A percentile compares a stretch with the other conserved stretches of the same genome.
These are phyloP conservation scores for Epirrhoe alternata DNA, from an alignment of 2,888 invertebrate genomes.

Conservation along the genomic window DNA sequence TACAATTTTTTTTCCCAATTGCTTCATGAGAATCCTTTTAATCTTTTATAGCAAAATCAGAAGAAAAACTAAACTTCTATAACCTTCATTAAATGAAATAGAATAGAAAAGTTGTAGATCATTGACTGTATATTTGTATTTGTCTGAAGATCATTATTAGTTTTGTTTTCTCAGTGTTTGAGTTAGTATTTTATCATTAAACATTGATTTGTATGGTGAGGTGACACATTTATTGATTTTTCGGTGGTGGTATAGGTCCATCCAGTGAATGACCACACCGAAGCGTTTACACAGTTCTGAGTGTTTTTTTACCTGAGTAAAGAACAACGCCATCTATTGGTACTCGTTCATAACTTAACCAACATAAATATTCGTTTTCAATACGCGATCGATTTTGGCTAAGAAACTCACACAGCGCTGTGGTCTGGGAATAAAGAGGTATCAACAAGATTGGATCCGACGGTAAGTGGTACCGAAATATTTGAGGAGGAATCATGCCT, in stretches of 20 bases:
- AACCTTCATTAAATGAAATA: not conserved
- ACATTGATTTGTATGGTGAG: not conserved
- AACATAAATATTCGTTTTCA: too few relatives aligned
- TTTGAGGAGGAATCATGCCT: conserved; percentile 27
- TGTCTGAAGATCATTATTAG: conserved; percentile 1
- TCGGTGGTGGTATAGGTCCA: too few relatives aligned
- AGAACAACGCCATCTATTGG: not conserved
- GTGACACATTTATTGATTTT: too few relatives aligned
- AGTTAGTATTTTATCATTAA: not conserved
- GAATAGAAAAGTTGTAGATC: not conserved
- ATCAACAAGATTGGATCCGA: not conserved
- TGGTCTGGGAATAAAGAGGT: not conserved
- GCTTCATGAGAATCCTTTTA: too few relatives aligned
- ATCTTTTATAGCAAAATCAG: too few relatives aligned
- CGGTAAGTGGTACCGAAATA: conserved; percentile 24
- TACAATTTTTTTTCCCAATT: too few relatives aligned
- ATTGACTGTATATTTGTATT: conserved; percentile 2
- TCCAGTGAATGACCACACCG: too few relatives aligned
- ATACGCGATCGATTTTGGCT: too few relatives aligned
- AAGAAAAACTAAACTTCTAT: not conserved
- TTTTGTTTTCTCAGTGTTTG: not conserved
- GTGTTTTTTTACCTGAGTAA: not conserved
- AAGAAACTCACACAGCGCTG: too few relatives aligned
- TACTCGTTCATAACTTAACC: too few relatives aligned
- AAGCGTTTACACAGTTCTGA: not conserved